Base-by-base conservation (phyloP, 2,113 vertebrate species). In the Chlorodrepanis virens region DNA sequence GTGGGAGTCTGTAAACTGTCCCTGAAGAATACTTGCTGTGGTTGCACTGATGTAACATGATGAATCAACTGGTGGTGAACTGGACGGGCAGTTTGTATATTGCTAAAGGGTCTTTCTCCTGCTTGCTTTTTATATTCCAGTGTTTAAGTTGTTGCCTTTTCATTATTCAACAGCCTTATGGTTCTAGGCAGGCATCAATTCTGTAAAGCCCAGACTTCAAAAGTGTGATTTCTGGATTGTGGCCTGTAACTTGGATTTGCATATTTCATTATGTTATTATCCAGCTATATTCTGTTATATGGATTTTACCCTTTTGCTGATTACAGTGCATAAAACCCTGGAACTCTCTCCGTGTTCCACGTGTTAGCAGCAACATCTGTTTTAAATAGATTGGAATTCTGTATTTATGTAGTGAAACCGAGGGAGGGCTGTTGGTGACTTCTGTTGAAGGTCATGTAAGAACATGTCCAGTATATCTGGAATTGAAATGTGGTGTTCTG, bases 341-440 rank as follows among this genome's bases (percentile, higher is more conserved):
- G 40, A 40, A 13, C 28, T 72, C 47, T 33, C 22, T 75, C 5
- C 4, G 2, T 22, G 47, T 80, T 70, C 9, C 2, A 2, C 56
- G 27, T 0, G 0, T 78, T 69, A 77, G 18, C 29, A 72, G 6
- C 37, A 54, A 60, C 9, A 12, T 39, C 11, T 4, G 0, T 53
- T 23, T 85, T 52, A 79, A 91, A 54, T 31, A 60, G 25, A 29
- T 59, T 3, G 16, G 50, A 81, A 47, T 64, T 85, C 10, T 67
- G 23, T 57, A 11, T 61, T 56, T 57, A 8, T 22, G 6, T 42
- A 28, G 47, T 22, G 27, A 83, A 79, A 88, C 9, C 9, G 11
- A 21, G 19, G 42, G 31, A 84, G 39, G 47, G 33, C 39, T 16
- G 17, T 72, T 74, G 19, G 63, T 82, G 71, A 47, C 40, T 86